Percentiles rank a stretch among this genome's conserved stretches.
Conservation (phyloP, 1,140 invertebrate genomes). For the Bombus waltoni region DNA sequence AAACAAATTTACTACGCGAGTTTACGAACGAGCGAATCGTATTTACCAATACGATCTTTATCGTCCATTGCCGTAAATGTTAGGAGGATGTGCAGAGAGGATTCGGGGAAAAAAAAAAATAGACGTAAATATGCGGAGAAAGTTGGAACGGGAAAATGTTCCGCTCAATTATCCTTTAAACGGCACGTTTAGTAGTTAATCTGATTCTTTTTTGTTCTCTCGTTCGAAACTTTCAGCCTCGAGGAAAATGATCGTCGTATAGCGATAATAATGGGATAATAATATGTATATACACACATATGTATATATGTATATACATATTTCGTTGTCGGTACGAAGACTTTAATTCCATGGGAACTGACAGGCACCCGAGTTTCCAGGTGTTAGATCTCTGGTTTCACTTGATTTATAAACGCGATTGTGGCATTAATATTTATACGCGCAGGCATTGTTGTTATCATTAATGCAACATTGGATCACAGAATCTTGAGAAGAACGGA, state of each 20-base stretch:
- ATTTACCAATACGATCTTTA: not conserved
- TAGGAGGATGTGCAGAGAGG: not conserved
- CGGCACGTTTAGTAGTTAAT: not conserved
- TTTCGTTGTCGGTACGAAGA: not conserved
- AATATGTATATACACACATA: not conserved
- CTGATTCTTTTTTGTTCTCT: not conserved
- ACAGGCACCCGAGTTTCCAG: slow-evolving; percentile 12
- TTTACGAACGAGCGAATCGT: no score
- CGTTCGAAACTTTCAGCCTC: not conserved
- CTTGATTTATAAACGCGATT: slow-evolving; percentile 24
- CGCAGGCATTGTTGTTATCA: not conserved
- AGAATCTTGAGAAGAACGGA: not conserved
- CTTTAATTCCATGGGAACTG: slow-evolving; percentile 27
- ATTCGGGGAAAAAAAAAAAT: not conserved
- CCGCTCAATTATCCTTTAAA: not conserved
- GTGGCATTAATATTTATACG: slow-evolving; percentile 18
- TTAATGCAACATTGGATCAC: not conserved
- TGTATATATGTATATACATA: not conserved
- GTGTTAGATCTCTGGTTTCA: slow-evolving; percentile 12
- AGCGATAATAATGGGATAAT: not conserved
- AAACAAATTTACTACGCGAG: not conserved
- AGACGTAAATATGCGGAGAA: not conserved
- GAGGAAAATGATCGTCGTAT: not conserved
- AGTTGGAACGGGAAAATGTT: slow-evolving; percentile 2
- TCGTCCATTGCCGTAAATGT: not conserved